A percentile compares a stretch with the other conserved stretches of the same genome.
Conservation (phyloP, 2,797 vertebrate species). For the Lerista edwardsae region DNA sequence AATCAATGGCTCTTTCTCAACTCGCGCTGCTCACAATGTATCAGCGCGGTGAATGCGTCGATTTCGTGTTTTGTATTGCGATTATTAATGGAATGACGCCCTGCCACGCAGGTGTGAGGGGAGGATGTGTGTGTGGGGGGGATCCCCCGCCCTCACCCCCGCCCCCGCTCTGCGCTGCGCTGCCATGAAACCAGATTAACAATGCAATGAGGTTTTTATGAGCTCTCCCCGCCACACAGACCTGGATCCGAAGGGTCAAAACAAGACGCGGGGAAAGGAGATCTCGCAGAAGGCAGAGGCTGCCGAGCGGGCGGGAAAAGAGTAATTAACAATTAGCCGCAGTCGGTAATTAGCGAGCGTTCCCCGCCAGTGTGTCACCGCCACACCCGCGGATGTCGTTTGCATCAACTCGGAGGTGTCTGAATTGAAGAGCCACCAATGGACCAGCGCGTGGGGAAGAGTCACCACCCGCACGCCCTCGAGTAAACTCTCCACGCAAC, state of each 20-base stretch:
- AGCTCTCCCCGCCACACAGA: slow-evolving; percentile 72
- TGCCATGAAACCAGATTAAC: slow-evolving; percentile 81
- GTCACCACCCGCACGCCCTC: too few species aligned
- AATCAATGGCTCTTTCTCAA: slow-evolving; percentile 94
- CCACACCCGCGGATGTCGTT: slow-evolving; percentile 6
- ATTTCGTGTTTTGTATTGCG: slow-evolving; percentile 82
- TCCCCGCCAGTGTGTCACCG: slow-evolving; percentile 28
- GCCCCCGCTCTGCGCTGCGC: slow-evolving; percentile 36
- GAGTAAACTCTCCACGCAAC: neutral
- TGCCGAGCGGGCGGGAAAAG: slow-evolving; percentile 60
- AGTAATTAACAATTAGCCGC: slow-evolving; percentile 23
- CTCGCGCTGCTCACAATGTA: slow-evolving; percentile 90
- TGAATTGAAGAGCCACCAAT: slow-evolving; percentile 49
- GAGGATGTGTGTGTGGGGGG: slow-evolving; percentile 68
- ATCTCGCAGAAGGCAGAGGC: slow-evolving; percentile 59
- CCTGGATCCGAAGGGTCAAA: slow-evolving; percentile 82
- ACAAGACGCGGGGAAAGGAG: slow-evolving; percentile 68
- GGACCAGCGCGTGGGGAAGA: neutral
- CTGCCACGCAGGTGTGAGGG: slow-evolving; percentile 91
- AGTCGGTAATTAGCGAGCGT: slow-evolving; percentile 58
- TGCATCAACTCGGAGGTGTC: slow-evolving; percentile 31
- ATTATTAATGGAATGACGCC: slow-evolving; percentile 96
- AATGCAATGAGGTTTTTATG: slow-evolving; percentile 83
- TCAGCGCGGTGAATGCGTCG: slow-evolving; percentile 98
- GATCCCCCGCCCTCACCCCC: neutral